Evolutionary conservation across 2,113 vertebrate species (phyloP), one percentile per base, ranked within the genome.

Genomic region (Nycticryphes semicollaris): DNA sequence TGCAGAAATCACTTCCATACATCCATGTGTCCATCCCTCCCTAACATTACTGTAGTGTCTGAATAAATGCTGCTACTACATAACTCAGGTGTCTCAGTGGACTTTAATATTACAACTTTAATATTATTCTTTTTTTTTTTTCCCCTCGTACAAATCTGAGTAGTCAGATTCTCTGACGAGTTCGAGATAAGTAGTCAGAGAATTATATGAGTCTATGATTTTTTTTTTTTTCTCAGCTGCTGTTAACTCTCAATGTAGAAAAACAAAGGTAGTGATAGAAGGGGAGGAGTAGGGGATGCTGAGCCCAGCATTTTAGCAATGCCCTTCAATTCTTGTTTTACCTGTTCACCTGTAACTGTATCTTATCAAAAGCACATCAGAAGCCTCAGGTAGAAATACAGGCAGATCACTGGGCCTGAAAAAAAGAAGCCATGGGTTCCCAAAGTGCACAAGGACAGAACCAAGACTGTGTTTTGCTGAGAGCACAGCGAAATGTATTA

Each of bases 311-410:
- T 87, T 96, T 96, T 73, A 92, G 62, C 73, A 91, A n/a, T 96
- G 94, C 31, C 95, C 94, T 96, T 95, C 88, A 92, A 68, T 94
- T 97, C 91, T 31, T 85, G 95, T 93, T 96, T 95, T 87, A 93
- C 96, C 62, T 69, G 96, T 93, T 96, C 31, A 66, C 54, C 81
- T 93, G 86, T 89, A 96, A 82, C 76, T 94, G 77, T 59, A 94
- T 41, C 91, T 96, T 96, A 96, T 96, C 96, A 94, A 62, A 95
- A 79, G 92, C 77, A 96, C 96, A 96, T 96, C 96, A 96, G 87
- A 94, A 91, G 89, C 96, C 94, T 92, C 80, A 69, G 90, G 96
- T 41, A 43, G 69, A 82, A 96, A 91, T 66, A 81, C 41, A 84
- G 60, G 68, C 53, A 93, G 62, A 66, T 89, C 84, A 95, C n/a